Evolutionary conservation across 1,140 invertebrate species (phyloP), one percentile per base, ranked within the genome.

Genomic region (Aleiodes sp.): DNA sequence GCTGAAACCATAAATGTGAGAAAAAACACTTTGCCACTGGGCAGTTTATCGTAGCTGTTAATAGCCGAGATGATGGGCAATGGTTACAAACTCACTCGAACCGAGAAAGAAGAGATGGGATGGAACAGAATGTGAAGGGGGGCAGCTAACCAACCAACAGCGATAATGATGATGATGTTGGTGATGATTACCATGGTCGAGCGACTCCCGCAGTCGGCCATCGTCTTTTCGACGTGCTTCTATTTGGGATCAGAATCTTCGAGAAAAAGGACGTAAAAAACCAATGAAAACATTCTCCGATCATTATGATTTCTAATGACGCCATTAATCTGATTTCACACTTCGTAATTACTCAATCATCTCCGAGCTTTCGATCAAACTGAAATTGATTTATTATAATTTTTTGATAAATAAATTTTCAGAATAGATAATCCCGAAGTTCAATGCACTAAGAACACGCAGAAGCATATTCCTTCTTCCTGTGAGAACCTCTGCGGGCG

Each of bases 151-250:
- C 8, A 39, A 28, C 12, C 39, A 43, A 10, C 35, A 39, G 37
- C 37, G 63, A 65, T 65, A 65, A 65, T 65, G 63, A 65, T 65
- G 63, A 43, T 43, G 63, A 65, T 39, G 63, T 26, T 65, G 63
- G 46, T 65, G 63, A 52, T 65, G 63, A 65, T 65, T 65, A 65
- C 63, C 12, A 28, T 24, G 35, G 63, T 43, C 26, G 63, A 37
- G 37, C 19, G 39, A 59, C n/a, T 31, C 4, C 56, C 24, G 10
- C 19, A 12, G 46, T 56, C 46, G 56, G 56, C 56, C 56, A 59
- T 59, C 10, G 7, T 59, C n/a, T 59, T 59, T 31, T 31, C 9
- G 7, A 7, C 19, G 19, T 7, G 6, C 46, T 21, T 52, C 46
- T 52, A 52, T 52, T 52, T 52, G 46, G 46, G 16, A 24, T 4